A percentile compares a stretch with the other conserved stretches of the same genome.
These are phyloP conservation scores for Andrena trimmerana DNA, from an alignment of 2,888 invertebrate species.

Conservation along the genomic window DNA sequence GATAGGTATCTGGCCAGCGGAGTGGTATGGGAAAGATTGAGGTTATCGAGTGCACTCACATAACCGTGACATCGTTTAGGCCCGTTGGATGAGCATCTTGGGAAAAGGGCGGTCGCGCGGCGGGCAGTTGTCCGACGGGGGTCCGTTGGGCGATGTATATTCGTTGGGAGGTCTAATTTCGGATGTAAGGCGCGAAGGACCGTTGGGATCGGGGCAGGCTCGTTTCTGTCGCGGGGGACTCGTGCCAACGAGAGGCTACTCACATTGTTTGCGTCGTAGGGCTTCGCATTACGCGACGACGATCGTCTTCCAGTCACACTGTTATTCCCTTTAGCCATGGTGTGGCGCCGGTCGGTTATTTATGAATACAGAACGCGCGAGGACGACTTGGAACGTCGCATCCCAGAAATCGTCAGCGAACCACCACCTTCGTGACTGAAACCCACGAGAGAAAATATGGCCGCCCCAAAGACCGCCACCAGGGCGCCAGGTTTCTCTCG, in stretches of 20 bases:
- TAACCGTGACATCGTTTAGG: slow-evolving; percentile 63
- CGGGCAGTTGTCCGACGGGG: neutral
- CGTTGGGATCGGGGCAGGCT: slow-evolving; percentile 42
- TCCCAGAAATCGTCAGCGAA: slow-evolving; percentile 79
- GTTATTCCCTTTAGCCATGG: slow-evolving; percentile 83
- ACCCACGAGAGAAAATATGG: slow-evolving; percentile 83
- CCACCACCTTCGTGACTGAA: slow-evolving; percentile 78
- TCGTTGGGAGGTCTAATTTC: slow-evolving; percentile 38
- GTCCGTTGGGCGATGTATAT: neutral
- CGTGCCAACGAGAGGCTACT: slow-evolving; percentile 78
- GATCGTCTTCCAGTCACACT: slow-evolving; percentile 81
- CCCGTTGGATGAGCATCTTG: slow-evolving; percentile 66
- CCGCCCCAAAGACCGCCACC: slow-evolving; percentile 76
- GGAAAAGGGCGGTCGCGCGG: slow-evolving; percentile 60
- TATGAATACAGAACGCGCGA: slow-evolving; percentile 68
- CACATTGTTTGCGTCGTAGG: slow-evolving; percentile 86
- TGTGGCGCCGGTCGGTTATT: slow-evolving; percentile 48
- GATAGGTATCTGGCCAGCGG: slow-evolving; percentile 39
- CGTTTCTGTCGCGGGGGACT: slow-evolving; percentile 50
- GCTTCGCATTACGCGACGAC: slow-evolving; percentile 82
- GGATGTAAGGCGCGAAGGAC: slow-evolving; percentile 46
- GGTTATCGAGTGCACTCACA: slow-evolving; percentile 72
- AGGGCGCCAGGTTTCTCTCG: slow-evolving; percentile 72
- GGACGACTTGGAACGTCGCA: slow-evolving; percentile 77
- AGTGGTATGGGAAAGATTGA: slow-evolving; percentile 65